Evolutionary conservation across 92 coral and sea anemone species (phyloP).

Genomic region (Paramuricea clavata): DNA sequence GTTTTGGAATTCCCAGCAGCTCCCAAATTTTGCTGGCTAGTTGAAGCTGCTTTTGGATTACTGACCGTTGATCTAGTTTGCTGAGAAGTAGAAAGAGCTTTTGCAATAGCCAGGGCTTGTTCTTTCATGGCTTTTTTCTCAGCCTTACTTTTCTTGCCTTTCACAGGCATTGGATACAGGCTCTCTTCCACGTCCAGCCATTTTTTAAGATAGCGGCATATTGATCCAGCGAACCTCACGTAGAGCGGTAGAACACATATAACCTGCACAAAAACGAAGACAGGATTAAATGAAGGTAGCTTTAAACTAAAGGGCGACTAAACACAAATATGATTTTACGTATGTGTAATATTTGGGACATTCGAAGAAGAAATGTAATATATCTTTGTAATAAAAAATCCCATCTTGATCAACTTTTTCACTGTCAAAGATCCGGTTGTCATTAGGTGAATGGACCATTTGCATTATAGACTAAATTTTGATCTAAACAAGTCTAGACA

Average conservation of each 20-base stretch:
- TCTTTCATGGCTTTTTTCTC: constrained; percentile 16
- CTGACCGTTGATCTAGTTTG: neutral
- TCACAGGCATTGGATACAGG: constrained; percentile 5
- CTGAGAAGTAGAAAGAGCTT: neutral
- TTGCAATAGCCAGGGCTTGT: neutral
- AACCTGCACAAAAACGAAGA: constrained; percentile 60
- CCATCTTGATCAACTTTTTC: too few species aligned
- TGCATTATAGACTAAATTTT: too few species aligned
- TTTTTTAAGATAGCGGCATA: constrained; percentile 90
- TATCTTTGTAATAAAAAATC: too few species aligned
- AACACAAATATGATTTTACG: neutral
- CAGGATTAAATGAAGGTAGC: too few species aligned
- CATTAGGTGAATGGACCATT: too few species aligned
- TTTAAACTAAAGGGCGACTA: too few species aligned
- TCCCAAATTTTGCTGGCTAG: neutral
- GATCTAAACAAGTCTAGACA: too few species aligned
- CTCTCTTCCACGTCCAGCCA: constrained; percentile 89
- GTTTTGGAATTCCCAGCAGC: neutral
- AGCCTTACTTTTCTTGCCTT: constrained; percentile 10
- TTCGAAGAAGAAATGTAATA: too few species aligned
- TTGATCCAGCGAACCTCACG: constrained; percentile 87
- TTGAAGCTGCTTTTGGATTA: neutral
- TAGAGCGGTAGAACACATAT: constrained; percentile 82
- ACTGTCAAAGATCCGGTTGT: too few species aligned
- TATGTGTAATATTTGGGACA: too few species aligned